Percentiles rank a stretch among this genome's conserved stretches.
Evolutionary conservation across 2,888 invertebrate species (phyloP).

Genomic region (Aproaerema taeniolella): DNA sequence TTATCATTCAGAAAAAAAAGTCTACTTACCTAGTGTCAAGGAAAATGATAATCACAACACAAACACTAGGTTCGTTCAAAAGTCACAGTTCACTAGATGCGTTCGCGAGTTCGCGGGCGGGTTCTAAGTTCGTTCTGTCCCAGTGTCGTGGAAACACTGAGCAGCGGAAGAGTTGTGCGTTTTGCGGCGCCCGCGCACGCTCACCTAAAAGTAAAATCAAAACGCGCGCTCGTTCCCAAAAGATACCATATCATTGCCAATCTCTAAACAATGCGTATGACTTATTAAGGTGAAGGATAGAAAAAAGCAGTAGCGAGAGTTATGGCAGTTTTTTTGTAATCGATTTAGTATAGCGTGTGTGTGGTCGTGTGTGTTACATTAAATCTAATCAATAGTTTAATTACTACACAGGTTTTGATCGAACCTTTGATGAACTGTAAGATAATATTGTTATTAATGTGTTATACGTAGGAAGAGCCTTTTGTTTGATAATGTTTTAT

Average conservation of each 20-base stretch:
- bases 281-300: slow-evolving; percentile 71
- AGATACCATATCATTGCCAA: slow-evolving; percentile 44
- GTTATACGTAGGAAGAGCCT: too few species aligned
- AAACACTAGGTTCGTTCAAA: slow-evolving; percentile 50
- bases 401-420: too few species aligned
- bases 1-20: slow-evolving; percentile 12
- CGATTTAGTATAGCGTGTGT: slow-evolving; percentile 41
- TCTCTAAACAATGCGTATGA: slow-evolving; percentile 41
- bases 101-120: slow-evolving; percentile 64
- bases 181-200: slow-evolving; percentile 59
- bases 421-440: too few species aligned
- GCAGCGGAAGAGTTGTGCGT: slow-evolving; percentile 60
- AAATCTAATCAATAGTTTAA: slow-evolving; percentile 44
- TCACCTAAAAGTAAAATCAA: slow-evolving; percentile 60
- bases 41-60: slow-evolving; percentile 57
- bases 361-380: slow-evolving; percentile 28
- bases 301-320: slow-evolving; percentile 41
- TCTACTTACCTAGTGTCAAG: slow-evolving; percentile 33
- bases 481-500: too few species aligned
- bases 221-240: slow-evolving; percentile 39
- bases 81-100: slow-evolving; percentile 50
- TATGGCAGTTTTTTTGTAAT: slow-evolving; percentile 42
- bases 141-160: slow-evolving; percentile 68
- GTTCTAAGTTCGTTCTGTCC: too few species aligned
- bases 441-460: too few species aligned